These are phyloP conservation scores for Ptilonorhynchus violaceus DNA, from an alignment of 2,113 vertebrate genomes.

Conservation along the genomic window DNA sequence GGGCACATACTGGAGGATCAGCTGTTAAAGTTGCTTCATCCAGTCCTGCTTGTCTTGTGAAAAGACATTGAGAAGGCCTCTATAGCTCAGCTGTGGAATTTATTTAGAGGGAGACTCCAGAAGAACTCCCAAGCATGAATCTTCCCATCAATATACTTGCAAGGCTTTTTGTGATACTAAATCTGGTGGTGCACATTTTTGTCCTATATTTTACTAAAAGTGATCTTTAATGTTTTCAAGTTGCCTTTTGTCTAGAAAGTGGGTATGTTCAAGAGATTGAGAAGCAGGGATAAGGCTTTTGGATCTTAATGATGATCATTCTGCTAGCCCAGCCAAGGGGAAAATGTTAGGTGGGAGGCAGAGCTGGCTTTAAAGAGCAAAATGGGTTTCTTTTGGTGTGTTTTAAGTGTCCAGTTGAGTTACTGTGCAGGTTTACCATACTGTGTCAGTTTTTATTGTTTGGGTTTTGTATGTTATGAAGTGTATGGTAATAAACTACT, in stretches of 20 bases:
- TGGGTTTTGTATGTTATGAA: not conserved
- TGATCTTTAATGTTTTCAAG: not conserved
- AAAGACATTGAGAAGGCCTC: not conserved
- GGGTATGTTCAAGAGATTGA: not conserved
- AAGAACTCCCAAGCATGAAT: not conserved
- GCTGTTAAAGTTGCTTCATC: not conserved
- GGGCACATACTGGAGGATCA: not conserved
- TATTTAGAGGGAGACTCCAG: not conserved
- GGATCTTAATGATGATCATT: not conserved
- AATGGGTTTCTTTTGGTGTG: not conserved
- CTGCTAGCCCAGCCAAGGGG: not conserved
- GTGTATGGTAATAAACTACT: not conserved
- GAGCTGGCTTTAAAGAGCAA: not conserved
- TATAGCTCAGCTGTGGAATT: not conserved
- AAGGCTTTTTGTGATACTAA: not conserved
- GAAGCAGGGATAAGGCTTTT: not conserved
- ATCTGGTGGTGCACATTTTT: not conserved
- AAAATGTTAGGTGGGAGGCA: not conserved
- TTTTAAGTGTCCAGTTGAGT: not conserved
- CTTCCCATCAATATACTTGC: not conserved
- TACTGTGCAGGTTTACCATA: fast-evolving
- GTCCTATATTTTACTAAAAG: not conserved
- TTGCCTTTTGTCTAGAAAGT: not conserved
- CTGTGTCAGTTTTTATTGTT: not conserved
- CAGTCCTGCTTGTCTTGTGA: not conserved